phyloP scores from a whole-genome alignment of 2,113 vertebrate genomes.

The Perognathus longimembris region DNA sequence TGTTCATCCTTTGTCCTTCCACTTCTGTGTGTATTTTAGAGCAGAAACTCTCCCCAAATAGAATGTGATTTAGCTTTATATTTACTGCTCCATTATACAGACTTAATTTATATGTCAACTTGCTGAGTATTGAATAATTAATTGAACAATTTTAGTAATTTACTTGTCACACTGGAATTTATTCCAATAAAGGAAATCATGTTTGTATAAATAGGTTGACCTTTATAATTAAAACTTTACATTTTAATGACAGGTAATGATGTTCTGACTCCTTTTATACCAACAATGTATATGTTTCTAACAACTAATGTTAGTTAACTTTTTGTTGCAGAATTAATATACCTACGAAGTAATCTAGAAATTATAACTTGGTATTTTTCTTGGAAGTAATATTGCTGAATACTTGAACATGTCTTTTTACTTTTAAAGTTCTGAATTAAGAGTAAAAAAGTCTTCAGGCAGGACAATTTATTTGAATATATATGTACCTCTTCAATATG shows the following conservation, averaged over 20 bases:
- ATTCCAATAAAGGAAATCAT: conserved; percentile 12
- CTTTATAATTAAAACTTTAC: conserved; percentile 47
- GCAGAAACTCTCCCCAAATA: neutral
- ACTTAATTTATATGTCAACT: conserved; percentile 4
- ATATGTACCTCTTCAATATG: neutral
- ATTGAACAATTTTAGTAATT: conserved; percentile 28
- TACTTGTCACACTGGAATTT: neutral
- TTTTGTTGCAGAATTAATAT: conserved; percentile 58
- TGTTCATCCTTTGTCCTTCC: too few relatives aligned
- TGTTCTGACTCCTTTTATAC: conserved; percentile 49
- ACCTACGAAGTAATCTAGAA: conserved; percentile 23
- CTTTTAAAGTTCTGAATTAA: conserved; percentile 43
- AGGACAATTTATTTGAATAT: conserved; percentile 24
- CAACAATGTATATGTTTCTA: conserved; percentile 17
- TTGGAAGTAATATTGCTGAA: conserved; percentile 7
- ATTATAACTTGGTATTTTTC: conserved; percentile 49
- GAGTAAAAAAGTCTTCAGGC: neutral
- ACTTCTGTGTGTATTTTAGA: neutral
- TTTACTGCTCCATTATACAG: neutral
- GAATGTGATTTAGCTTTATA: neutral
- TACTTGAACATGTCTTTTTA: conserved; percentile 22
- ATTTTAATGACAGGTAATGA: neutral
- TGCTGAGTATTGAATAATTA: neutral
- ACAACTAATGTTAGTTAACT: conserved; percentile 31
- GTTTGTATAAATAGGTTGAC: neutral